phyloP scores from a whole-genome alignment of 1,140 invertebrate genomes.

The Babylonia areolata region DNA sequence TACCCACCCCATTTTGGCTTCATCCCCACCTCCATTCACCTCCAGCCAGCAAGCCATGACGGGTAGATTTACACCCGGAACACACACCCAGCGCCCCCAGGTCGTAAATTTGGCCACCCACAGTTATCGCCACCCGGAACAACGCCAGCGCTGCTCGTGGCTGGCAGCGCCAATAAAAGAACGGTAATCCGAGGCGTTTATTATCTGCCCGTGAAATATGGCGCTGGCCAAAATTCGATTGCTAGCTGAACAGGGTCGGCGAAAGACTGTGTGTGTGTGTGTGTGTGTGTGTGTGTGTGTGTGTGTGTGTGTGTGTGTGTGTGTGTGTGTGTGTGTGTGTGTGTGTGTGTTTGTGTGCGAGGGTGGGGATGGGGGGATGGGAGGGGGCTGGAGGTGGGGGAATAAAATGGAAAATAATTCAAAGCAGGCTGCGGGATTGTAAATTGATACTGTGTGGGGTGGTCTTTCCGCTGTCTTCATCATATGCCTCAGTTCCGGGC shows the following conservation, averaged over 20 bases:
- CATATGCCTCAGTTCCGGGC: background rate
- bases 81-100: background rate
- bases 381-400: too few relatives aligned
- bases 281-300: too few relatives aligned
- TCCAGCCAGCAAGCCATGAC: background rate
- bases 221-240: slow-evolving; percentile 2
- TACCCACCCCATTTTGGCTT: too few relatives aligned
- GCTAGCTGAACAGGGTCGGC: too few relatives aligned
- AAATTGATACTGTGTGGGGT: background rate
- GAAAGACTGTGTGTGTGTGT: too few relatives aligned
- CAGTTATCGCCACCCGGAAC: background rate
- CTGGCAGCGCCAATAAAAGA: background rate
- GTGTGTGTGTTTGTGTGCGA: too few relatives aligned
- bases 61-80: slow-evolving; percentile 16
- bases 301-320: too few relatives aligned
- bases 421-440: background rate
- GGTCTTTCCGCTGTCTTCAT: background rate
- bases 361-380: too few relatives aligned
- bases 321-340: too few relatives aligned
- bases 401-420: slow-evolving; percentile 16
- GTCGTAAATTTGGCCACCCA: background rate
- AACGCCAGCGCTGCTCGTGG: background rate
- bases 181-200: background rate
- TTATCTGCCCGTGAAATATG: slow-evolving; percentile 17
- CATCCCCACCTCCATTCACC: background rate